These are phyloP conservation scores for Drosophila paranaensis DNA, from an alignment of 2,888 invertebrate species.

Conservation along the genomic window DNA sequence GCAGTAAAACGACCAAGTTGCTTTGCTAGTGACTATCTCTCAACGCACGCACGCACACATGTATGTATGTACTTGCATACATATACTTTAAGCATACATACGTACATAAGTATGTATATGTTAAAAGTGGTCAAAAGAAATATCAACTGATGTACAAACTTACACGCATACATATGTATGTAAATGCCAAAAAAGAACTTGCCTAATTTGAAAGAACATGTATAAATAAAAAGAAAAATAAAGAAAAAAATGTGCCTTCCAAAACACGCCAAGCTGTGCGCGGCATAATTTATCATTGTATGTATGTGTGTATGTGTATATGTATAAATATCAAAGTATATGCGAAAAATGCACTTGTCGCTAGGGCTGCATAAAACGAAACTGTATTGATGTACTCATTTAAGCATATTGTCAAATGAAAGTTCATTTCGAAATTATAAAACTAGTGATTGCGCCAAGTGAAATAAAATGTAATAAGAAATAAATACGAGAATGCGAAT, in stretches of 20 bases:
- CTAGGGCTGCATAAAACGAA: constrained; percentile 47
- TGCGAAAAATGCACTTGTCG: constrained; percentile 52
- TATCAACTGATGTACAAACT: constrained; percentile 51
- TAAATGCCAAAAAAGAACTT: constrained; percentile 15
- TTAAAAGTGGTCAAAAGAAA: constrained; percentile 60
- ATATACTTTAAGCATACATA: constrained; percentile 58
- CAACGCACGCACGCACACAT: constrained; percentile 59
- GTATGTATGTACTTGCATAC: constrained; percentile 66
- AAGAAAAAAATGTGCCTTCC: constrained; percentile 11
- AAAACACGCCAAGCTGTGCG: constrained; percentile 44
- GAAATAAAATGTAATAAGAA: constrained; percentile 6
- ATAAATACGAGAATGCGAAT: not conserved
- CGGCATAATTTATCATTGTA: constrained; percentile 60
- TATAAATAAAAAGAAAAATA: not conserved
- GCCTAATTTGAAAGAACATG: constrained; percentile 3
- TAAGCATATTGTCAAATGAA: constrained; percentile 8
- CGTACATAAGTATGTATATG: constrained; percentile 59
- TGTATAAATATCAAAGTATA: constrained; percentile 46
- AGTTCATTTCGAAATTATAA: not conserved
- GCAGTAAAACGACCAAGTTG: constrained; percentile 69
- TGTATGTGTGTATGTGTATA: constrained; percentile 44
- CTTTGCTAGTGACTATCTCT: constrained; percentile 67
- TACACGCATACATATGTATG: constrained; percentile 20
- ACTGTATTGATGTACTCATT: constrained; percentile 13
- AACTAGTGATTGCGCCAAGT: constrained; percentile 3